These are phyloP conservation scores for Lissocephala sabroskyi DNA, from an alignment of 2,888 invertebrate genomes.

Conservation along the genomic window DNA sequence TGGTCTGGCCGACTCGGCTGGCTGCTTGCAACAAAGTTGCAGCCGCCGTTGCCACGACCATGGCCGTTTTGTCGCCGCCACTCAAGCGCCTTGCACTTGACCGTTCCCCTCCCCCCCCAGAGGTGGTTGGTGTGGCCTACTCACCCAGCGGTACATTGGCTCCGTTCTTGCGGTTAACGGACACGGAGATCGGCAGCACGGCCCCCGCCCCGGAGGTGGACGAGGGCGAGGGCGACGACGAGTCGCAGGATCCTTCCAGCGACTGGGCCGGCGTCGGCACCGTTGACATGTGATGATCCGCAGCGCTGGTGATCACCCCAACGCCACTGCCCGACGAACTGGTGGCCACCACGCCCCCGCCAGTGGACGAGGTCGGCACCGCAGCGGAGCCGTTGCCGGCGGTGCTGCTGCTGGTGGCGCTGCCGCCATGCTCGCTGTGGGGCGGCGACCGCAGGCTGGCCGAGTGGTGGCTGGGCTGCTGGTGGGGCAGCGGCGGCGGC, in stretches of 20 bases:
- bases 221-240: slow-evolving; percentile 77
- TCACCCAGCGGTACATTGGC: slow-evolving; percentile 66
- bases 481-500: too few relatives aligned
- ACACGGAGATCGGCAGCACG: slow-evolving; percentile 63
- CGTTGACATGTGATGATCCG: slow-evolving; percentile 69
- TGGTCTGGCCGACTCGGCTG: neutral
- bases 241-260: slow-evolving; percentile 74
- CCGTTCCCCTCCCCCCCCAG: neutral
- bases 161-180: slow-evolving; percentile 73
- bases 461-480: slow-evolving; percentile 35
- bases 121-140: slow-evolving; percentile 31
- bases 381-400: slow-evolving; percentile 28
- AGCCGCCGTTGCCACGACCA: too few relatives aligned
- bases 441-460: slow-evolving; percentile 54
- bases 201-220: slow-evolving; percentile 72
- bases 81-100: neutral
- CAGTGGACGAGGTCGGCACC: slow-evolving; percentile 27
- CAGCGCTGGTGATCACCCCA: slow-evolving; percentile 69
- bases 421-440: slow-evolving; percentile 45
- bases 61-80: neutral
- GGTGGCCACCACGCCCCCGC: slow-evolving; percentile 23
- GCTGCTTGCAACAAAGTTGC: slow-evolving; percentile 1
- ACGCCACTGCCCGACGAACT: slow-evolving; percentile 70
- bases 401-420: slow-evolving; percentile 35
- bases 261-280: slow-evolving; percentile 72